Evolutionary conservation across 92 coral and sea anemone species (phyloP), one percentile per base, ranked within the genome.

Genomic region (Parazoanthus swiftii): DNA sequence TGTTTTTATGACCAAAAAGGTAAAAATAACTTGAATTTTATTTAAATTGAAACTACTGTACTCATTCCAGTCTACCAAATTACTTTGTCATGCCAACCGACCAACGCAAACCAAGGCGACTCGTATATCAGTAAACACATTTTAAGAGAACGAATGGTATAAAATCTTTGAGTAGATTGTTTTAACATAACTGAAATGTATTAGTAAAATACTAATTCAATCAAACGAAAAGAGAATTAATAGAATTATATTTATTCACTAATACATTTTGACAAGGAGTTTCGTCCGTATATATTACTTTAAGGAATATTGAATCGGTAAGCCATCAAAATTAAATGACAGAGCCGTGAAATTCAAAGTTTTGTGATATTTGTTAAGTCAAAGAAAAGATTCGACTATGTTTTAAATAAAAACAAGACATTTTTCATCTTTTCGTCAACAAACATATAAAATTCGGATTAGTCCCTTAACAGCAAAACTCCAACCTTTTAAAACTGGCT

Each of bases 91-190:
- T 8, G 79, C 1, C 54, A 76, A 76, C 79, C 54, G 39, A 76
- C 79, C 43, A 44, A 76, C 29, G 39, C 79, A 76, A 76, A 8
- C 44, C 46, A 72, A 74, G 44, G 20, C 78, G 43, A 74, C 78
- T 13, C 4, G 48, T 6, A 29, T 29, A 29, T 29, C 33, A 29
- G 66, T 58, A 58, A 58, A 58, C 66, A 58, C 11, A 63, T 63
- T 23, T 63, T 3, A 63, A 18, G 70, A 63, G 5, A 63, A 46
- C 7, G 50, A 63, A 63, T 63, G 68, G 6, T 63, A 21, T 18
- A 63, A 63, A 20, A 0, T 13, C 6, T 63, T 20, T 20, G 70
- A 20, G 25, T 63, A 63, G 1, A 75, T n/a, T 75, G 10, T 38
- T 38, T 75, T 63, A 35, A 39, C 21, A 74, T 39, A 33, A 37